Percentiles rank a stretch among this genome's conserved stretches.
These are phyloP conservation scores for Merops nubicus DNA, from an alignment of 2,113 vertebrate species.

Conservation along the genomic window DNA sequence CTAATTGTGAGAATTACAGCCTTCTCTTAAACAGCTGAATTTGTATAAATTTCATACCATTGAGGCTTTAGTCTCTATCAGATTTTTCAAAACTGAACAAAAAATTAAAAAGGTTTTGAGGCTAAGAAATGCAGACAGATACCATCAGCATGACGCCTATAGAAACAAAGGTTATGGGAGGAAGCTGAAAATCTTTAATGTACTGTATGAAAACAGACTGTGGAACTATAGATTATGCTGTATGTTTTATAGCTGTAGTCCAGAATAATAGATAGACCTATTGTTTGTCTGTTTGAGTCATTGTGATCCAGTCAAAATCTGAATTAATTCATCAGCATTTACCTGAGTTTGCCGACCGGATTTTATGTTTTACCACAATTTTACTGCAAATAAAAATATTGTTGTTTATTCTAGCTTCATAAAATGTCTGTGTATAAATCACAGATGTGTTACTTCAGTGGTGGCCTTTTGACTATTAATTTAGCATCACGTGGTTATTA, in stretches of 20 bases:
- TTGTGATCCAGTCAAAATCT: background rate
- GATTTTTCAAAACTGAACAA: background rate
- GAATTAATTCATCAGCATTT: background rate
- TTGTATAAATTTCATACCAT: background rate
- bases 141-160: background rate
- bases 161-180: background rate
- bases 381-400: background rate
- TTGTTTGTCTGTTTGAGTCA: background rate
- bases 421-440: background rate
- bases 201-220: background rate
- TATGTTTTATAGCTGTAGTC: background rate
- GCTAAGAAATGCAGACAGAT: background rate
- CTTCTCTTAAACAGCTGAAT: background rate
- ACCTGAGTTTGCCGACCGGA: background rate
- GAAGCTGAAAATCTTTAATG: background rate
- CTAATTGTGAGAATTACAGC: background rate
- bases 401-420: background rate
- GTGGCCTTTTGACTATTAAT: background rate
- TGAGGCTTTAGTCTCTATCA: background rate
- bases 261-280: background rate
- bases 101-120: background rate
- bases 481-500: fast-evolving
- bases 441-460: background rate
- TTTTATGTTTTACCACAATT: background rate
- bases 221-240: background rate